These are phyloP conservation scores for Dreissena rostriformis DNA, from an alignment of 1,140 invertebrate species.

Conservation along the genomic window DNA sequence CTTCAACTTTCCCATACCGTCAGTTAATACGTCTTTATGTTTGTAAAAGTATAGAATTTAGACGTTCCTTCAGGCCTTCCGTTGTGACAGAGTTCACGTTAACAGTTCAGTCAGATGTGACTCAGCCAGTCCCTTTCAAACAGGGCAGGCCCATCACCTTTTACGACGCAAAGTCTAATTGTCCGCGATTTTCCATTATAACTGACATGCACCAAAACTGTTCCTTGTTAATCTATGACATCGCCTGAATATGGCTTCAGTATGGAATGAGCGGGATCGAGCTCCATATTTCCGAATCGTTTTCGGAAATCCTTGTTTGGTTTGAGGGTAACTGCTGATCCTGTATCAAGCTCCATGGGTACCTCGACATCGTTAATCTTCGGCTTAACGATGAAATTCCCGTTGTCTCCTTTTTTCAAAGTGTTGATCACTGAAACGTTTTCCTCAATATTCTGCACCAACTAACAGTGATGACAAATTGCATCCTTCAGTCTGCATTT, in stretches of 20 bases:
- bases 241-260: constrained; percentile 55
- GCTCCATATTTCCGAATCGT: background rate
- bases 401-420: background rate
- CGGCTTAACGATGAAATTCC: background rate
- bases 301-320: constrained; percentile 2
- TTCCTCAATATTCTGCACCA: background rate
- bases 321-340: constrained; percentile 34
- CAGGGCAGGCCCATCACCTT: constrained; percentile 17
- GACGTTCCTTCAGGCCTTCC: background rate
- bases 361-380: constrained; percentile 17
- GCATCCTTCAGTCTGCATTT: background rate
- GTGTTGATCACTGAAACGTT: background rate
- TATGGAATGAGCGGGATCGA: background rate
- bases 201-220: background rate
- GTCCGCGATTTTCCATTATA: constrained; percentile 24
- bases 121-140: constrained; percentile 52
- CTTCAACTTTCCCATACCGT: constrained; percentile 28
- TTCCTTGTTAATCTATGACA: constrained; percentile 4
- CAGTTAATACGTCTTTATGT: constrained; percentile 1
- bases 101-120: constrained; percentile 28
- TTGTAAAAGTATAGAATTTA: background rate
- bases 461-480: background rate
- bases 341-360: constrained; percentile 56
- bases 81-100: background rate
- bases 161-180: constrained; percentile 33